Conservation (phyloP, 2,113 vertebrate genomes). For the Colaptes auratus region DNA sequence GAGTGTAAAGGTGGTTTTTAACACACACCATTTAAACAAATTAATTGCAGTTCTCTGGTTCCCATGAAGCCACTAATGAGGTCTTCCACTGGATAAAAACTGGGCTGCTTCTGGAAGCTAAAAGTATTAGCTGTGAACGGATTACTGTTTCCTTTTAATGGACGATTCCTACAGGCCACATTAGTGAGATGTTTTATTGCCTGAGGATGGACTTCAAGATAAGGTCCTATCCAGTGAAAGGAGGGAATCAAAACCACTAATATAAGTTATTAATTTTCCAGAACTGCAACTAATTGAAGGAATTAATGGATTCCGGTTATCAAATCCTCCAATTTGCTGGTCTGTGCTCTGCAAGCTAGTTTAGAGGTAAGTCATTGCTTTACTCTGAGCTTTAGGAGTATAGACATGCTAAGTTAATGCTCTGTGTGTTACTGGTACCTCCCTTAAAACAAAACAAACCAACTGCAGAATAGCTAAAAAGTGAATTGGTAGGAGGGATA, state of each 20-base stretch:
- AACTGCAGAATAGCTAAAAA: background rate
- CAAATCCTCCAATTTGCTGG: conserved; percentile 93
- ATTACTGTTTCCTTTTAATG: conserved; percentile 56
- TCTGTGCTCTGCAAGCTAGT: conserved; percentile 92
- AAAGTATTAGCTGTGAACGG: conserved; percentile 40
- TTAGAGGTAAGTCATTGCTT: conserved; percentile 85
- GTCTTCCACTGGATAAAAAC: conserved; percentile 47
- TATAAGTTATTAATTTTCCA: conserved; percentile 68
- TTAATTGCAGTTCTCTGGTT: conserved; percentile 51
- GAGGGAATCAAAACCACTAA: conserved; percentile 52
- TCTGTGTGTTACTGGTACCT: background rate
- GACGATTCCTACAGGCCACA: conserved; percentile 6
- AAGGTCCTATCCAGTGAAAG: conserved; percentile 22
- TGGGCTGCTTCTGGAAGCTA: conserved; percentile 19
- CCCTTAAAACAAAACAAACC: background rate
- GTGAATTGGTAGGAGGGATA: background rate
- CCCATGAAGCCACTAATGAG: conserved; percentile 54
- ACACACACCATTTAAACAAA: conserved; percentile 52
- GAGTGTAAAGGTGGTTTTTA: conserved; percentile 56
- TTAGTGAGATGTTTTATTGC: conserved; percentile 46
- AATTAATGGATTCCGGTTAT: conserved; percentile 89
- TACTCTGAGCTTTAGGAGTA: background rate
- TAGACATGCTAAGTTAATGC: background rate
- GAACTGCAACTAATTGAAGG: conserved; percentile 88
- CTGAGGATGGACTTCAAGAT: conserved; percentile 22